These are phyloP conservation scores for Cyanoderma ruficeps DNA, from an alignment of 2,113 vertebrate genomes.

Conservation along the genomic window DNA sequence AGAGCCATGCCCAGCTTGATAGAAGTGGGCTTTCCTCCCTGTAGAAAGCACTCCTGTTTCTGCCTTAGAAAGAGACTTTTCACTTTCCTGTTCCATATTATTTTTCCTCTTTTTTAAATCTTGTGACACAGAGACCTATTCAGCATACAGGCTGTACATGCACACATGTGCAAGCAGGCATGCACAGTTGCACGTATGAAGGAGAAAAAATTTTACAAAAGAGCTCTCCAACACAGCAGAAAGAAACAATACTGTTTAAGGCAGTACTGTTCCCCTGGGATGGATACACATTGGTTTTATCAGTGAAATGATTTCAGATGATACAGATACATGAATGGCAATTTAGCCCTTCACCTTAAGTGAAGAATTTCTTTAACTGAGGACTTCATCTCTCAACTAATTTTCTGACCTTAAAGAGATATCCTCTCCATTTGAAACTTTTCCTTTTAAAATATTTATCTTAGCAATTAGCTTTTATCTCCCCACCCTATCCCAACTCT, in stretches of 20 bases:
- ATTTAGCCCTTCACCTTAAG: constrained; percentile 68
- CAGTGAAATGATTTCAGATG: constrained; percentile 73
- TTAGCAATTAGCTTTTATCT: constrained; percentile 44
- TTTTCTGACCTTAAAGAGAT: constrained; percentile 33
- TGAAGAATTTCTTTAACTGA: constrained; percentile 47
- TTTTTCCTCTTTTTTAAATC: neutral
- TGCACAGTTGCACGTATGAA: neutral
- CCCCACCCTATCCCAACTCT: neutral
- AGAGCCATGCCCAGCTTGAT: neutral
- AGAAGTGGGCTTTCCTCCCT: neutral
- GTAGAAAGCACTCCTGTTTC: neutral
- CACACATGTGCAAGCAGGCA: neutral
- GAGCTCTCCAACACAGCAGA: constrained; percentile 47
- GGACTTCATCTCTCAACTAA: constrained; percentile 37
- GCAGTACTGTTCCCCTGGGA: constrained; percentile 48
- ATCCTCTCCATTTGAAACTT: neutral
- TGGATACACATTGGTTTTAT: constrained; percentile 46
- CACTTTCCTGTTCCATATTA: neutral
- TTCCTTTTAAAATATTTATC: constrained; percentile 36
- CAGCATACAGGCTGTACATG: neutral
- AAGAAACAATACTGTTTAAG: constrained; percentile 50
- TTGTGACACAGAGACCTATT: neutral
- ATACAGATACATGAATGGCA: constrained; percentile 66
- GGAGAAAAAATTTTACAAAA: neutral
- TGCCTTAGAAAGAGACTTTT: neutral